phyloP scores from a whole-genome alignment of 2,888 invertebrate species.

The Oscheius onirici region DNA sequence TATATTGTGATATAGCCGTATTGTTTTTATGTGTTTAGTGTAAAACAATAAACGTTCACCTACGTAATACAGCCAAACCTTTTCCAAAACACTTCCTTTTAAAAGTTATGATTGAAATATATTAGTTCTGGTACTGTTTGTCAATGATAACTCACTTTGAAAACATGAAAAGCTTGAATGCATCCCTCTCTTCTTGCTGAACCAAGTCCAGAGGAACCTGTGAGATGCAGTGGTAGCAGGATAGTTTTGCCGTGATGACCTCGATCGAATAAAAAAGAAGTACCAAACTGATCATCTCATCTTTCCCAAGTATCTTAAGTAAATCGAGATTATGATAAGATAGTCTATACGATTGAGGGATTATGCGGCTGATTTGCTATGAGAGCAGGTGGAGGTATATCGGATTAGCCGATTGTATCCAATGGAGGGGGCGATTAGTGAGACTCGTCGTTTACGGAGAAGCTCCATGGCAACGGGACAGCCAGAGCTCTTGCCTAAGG shows the following conservation, averaged over 20 bases:
- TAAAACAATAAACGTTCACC: no score
- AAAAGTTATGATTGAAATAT: no score
- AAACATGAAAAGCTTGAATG: constrained; percentile 25
- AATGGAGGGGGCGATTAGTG: background rate
- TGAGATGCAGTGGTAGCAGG: constrained; percentile 27
- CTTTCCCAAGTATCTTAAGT: background rate
- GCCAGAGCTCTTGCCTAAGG: background rate
- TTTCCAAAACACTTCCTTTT: no score
- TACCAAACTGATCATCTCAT: constrained; percentile 10
- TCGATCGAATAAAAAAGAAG: background rate
- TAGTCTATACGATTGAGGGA: background rate
- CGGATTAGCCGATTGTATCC: constrained; percentile 25
- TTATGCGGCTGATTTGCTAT: constrained; percentile 16
- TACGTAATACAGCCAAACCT: no score
- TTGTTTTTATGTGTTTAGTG: no score
- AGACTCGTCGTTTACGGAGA: background rate
- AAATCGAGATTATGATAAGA: constrained; percentile 8
- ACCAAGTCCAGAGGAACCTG: constrained; percentile 28
- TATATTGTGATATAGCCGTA: no score
- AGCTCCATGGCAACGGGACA: constrained; percentile 16
- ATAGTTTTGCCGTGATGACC: background rate
- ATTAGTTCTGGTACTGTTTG: no score
- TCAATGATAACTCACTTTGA: background rate
- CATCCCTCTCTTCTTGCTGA: constrained; percentile 13
- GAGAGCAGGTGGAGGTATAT: background rate